These are phyloP conservation scores for Rhinoderma darwinii DNA, from an alignment of 2,113 vertebrate genomes.

Conservation along the genomic window DNA sequence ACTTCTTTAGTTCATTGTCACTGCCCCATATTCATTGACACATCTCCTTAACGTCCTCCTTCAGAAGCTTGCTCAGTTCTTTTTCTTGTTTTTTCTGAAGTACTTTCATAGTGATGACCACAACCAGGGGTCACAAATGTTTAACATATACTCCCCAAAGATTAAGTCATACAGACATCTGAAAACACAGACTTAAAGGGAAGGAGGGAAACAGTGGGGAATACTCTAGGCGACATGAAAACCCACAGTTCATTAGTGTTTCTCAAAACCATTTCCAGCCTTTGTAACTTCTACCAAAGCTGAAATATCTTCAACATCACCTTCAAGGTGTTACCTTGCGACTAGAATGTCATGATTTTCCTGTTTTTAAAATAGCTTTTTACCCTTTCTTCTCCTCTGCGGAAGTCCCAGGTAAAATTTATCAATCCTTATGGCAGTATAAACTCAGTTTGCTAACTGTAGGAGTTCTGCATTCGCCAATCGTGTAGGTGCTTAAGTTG, in stretches of 20 bases:
- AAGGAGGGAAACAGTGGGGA: constrained; percentile 51
- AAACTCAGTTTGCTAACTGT: constrained; percentile 9
- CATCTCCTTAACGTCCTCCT: constrained; percentile 37
- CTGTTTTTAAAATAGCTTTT: constrained; percentile 13
- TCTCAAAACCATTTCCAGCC: background rate
- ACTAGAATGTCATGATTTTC: constrained; percentile 33
- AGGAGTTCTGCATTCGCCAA: constrained; percentile 32
- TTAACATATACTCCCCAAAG: constrained; percentile 67
- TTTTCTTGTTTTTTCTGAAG: constrained; percentile 66
- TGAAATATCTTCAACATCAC: constrained; percentile 12
- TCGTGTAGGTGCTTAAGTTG: constrained; percentile 55
- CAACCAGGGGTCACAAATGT: constrained; percentile 64
- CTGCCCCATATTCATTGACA: constrained; percentile 37
- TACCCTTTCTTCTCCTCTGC: constrained; percentile 16
- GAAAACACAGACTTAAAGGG: constrained; percentile 64
- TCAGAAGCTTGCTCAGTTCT: constrained; percentile 57
- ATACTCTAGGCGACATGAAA: constrained; percentile 26
- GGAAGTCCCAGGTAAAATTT: constrained; percentile 24
- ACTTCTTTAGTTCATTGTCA: constrained; percentile 52
- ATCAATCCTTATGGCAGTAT: constrained; percentile 8
- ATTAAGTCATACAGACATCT: constrained; percentile 72
- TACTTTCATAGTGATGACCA: constrained; percentile 69
- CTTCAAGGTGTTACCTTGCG: background rate
- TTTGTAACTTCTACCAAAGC: constrained; percentile 3
- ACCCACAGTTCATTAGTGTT: constrained; percentile 22